phyloP scores from a whole-genome alignment of 2,797 vertebrate genomes.

The Pantherophis vulpinus region DNA sequence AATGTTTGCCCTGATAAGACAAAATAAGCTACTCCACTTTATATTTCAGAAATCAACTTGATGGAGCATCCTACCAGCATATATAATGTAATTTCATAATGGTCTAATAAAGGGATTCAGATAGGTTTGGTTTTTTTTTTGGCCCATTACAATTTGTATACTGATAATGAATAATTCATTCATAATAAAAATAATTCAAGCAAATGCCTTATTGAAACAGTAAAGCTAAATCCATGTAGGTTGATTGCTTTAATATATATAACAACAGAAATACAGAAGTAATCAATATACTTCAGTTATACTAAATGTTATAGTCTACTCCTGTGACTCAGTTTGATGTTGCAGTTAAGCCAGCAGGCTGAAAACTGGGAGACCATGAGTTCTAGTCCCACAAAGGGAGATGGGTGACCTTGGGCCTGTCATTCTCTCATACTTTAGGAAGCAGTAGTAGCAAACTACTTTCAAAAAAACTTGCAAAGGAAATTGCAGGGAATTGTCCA shows the following conservation, averaged over 20 bases:
- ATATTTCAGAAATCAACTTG: background rate
- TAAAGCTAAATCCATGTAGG: background rate
- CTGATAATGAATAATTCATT: background rate
- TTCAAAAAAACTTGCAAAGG: background rate
- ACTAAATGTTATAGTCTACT: background rate
- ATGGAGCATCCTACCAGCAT: background rate
- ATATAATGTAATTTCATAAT: background rate
- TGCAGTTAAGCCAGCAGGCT: background rate
- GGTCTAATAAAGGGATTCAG: background rate
- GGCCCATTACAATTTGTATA: background rate
- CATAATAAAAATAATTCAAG: background rate
- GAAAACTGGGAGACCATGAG: background rate
- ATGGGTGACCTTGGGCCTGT: background rate
- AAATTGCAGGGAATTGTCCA: background rate
- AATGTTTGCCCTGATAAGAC: background rate
- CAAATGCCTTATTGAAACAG: background rate
- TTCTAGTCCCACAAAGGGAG: background rate
- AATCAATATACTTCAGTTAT: background rate
- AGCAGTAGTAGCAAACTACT: background rate
- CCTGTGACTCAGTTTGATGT: background rate
- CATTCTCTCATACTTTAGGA: background rate
- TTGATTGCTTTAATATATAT: background rate
- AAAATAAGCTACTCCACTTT: background rate
- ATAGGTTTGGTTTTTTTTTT: background rate
- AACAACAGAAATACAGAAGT: background rate